A percentile compares a stretch with the other conserved stretches of the same genome.
Conservation (phyloP, 1,140 invertebrate genomes). For the Chironomus tepperi region DNA sequence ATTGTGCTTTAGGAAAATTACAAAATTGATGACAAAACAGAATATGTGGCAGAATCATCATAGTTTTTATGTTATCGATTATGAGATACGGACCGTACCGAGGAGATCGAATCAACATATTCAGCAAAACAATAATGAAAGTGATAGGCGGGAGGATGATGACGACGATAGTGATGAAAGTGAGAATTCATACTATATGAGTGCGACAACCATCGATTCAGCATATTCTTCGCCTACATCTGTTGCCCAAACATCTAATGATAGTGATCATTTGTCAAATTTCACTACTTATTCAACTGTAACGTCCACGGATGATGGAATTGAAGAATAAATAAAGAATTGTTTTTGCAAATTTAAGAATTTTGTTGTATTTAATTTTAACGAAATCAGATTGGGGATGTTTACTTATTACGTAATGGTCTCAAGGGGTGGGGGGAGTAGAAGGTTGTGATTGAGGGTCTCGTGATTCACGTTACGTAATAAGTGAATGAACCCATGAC, state of each 20-base stretch:
- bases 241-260: not conserved
- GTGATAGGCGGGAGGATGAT: not conserved
- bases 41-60: constrained; percentile 16
- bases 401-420: too few relatives aligned
- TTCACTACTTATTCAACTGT: not conserved
- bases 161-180: not conserved
- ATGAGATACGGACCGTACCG: not conserved
- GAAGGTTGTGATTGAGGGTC: too few relatives aligned
- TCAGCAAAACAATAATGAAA: constrained; percentile 18
- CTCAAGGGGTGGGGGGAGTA: too few relatives aligned
- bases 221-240: not conserved
- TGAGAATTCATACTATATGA: not conserved
- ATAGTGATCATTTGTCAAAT: not conserved
- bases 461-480: too few relatives aligned
- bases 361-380: too few relatives aligned
- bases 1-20: constrained; percentile 21
- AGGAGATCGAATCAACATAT: not conserved
- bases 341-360: too few relatives aligned
- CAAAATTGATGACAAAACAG: not conserved
- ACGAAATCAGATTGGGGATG: too few relatives aligned
- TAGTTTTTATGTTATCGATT: constrained; percentile 22
- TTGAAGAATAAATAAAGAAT: too few relatives aligned
- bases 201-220: not conserved
- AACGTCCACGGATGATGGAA: too few relatives aligned
- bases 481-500: too few relatives aligned